Evolutionary conservation across 2,888 invertebrate genomes (phyloP).

Genomic region (Caenorhabditis sp.): DNA sequence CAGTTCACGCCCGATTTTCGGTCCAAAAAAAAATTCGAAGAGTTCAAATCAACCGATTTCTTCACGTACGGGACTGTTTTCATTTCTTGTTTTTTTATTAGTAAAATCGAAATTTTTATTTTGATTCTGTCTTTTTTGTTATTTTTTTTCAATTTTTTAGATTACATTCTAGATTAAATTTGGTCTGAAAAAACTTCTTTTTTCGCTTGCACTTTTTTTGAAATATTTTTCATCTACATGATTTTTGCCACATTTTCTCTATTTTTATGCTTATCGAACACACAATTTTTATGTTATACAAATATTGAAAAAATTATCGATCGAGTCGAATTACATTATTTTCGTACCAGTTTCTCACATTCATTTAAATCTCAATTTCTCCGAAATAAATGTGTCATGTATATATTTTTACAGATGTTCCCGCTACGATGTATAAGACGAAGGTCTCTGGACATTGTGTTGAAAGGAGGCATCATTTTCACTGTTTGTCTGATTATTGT

Average conservation of each 20-base stretch:
- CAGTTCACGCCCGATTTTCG: too few species aligned
- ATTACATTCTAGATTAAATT: too few species aligned
- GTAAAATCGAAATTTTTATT: too few species aligned
- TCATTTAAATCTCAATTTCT: too few species aligned
- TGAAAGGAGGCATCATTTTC: slow-evolving; percentile 30
- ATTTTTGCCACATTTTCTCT: too few species aligned
- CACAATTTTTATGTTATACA: not conserved
- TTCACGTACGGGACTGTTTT: too few species aligned
- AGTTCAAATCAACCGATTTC: too few species aligned
- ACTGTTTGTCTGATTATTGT: slow-evolving; percentile 36
- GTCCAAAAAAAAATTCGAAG: too few species aligned
- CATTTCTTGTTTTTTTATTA: too few species aligned
- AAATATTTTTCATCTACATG: not conserved
- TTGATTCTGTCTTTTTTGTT: too few species aligned
- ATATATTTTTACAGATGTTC: slow-evolving; percentile 19
- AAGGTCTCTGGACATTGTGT: slow-evolving; percentile 26
- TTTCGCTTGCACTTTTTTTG: not conserved
- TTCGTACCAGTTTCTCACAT: not conserved
- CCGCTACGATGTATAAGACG: slow-evolving; percentile 30
- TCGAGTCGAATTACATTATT: not conserved
- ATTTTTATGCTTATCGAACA: not conserved
- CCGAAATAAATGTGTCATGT: not conserved
- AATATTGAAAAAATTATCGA: not conserved
- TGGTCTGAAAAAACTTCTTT: too few species aligned
- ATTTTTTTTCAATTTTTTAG: too few species aligned